phyloP scores from a whole-genome alignment of 2,113 vertebrate genomes.

The Hippocampus mohnikei region DNA sequence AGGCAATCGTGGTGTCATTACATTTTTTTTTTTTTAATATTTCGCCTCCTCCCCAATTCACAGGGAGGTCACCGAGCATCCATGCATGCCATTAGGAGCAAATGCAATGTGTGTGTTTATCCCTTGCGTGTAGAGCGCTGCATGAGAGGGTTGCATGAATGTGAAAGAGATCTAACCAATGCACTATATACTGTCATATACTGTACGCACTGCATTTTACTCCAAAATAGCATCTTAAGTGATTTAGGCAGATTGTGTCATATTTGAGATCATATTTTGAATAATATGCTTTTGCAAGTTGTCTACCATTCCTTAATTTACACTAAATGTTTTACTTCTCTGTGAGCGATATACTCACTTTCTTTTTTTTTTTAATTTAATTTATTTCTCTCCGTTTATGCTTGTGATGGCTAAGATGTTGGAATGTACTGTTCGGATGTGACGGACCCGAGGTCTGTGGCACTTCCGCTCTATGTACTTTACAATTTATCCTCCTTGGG shows the following conservation, averaged over 20 bases:
- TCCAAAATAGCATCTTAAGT: not conserved
- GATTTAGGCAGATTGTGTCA: not conserved
- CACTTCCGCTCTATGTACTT: constrained; percentile 76
- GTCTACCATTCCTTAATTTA: not conserved
- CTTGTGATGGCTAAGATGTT: constrained; percentile 40
- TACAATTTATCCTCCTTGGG: constrained; percentile 74
- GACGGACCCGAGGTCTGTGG: constrained; percentile 66
- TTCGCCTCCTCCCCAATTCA: constrained; percentile 28
- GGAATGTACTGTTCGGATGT: constrained; percentile 65
- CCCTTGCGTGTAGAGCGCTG: not conserved
- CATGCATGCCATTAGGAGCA: constrained; percentile 26
- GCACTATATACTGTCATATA: too few species aligned
- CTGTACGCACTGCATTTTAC: not conserved
- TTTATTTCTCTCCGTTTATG: constrained; percentile 24
- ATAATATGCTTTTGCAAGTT: not conserved
- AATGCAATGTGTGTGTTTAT: constrained; percentile 31
- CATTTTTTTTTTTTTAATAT: not conserved
- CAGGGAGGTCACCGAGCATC: constrained; percentile 23
- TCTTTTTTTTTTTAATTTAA: not conserved
- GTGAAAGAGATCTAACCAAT: constrained; percentile 25
- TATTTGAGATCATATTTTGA: not conserved
- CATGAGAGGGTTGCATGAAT: constrained; percentile 24
- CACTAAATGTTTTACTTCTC: constrained; percentile 1
- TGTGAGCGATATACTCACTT: constrained; percentile 5
- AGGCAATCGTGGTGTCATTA: constrained; percentile 15